These are phyloP conservation scores for Vipera ursinii DNA, from an alignment of 2,797 vertebrate species.

Conservation along the genomic window DNA sequence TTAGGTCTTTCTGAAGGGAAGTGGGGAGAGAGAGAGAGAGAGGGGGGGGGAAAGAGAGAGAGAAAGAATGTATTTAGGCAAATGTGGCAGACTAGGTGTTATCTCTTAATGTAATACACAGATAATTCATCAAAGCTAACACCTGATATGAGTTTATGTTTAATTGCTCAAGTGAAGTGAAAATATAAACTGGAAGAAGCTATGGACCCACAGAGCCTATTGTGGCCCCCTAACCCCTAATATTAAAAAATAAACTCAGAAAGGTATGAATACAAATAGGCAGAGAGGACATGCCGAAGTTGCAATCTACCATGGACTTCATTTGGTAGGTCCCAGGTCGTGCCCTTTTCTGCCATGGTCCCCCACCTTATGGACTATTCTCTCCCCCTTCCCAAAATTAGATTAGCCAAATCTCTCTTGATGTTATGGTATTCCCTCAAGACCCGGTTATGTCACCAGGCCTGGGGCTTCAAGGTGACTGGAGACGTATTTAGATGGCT, in stretches of 20 bases:
- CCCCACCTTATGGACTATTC: neutral
- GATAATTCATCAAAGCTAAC: neutral
- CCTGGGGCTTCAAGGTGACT: neutral
- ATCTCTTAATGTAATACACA: neutral
- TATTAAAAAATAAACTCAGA: neutral
- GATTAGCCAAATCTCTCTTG: neutral
- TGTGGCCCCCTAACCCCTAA: neutral
- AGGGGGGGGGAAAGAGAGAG: neutral
- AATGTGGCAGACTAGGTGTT: neutral
- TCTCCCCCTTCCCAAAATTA: neutral
- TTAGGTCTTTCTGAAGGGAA: neutral
- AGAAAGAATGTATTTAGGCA: neutral
- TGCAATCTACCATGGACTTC: neutral
- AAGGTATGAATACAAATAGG: neutral
- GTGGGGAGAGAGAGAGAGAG: too few species aligned
- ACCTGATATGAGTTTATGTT: neutral
- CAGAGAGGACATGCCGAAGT: neutral
- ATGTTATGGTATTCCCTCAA: neutral
- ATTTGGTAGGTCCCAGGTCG: neutral
- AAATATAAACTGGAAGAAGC: neutral
- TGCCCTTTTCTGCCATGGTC: neutral
- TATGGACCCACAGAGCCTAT: neutral
- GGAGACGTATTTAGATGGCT: neutral
- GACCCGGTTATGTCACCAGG: neutral
- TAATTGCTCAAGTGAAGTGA: neutral